A percentile compares a stretch with the other conserved stretches of the same genome.
Evolutionary conservation across 2,113 vertebrate species (phyloP).

Genomic region (Pungitius pungitius): DNA sequence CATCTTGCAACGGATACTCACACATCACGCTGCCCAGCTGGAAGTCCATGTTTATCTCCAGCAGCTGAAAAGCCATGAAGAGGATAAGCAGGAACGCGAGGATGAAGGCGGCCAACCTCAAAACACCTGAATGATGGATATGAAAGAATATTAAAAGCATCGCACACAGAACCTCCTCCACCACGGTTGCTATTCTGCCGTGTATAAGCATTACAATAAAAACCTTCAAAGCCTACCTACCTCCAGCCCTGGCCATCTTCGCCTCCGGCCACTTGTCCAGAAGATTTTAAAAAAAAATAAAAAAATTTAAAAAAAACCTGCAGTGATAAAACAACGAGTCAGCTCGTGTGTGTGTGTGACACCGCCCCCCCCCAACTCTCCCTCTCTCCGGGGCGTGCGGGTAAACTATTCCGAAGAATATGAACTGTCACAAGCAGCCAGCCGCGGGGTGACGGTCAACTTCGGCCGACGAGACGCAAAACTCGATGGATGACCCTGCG

Average conservation of each 20-base stretch:
- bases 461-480: no score
- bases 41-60: conserved; percentile 90
- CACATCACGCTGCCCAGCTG: conserved; percentile 85
- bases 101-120: conserved; percentile 85
- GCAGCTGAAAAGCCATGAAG: conserved; percentile 91
- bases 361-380: no score
- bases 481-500: no score
- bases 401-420: no score
- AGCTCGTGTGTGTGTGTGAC: no score
- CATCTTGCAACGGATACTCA: conserved; percentile 75
- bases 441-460: no score
- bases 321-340: not conserved
- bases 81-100: conserved; percentile 85
- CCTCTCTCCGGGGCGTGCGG: no score
- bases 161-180: no score
- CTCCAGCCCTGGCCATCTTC: conserved; percentile 66
- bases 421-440: no score
- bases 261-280: not conserved
- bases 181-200: not conserved
- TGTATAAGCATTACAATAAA: not conserved
- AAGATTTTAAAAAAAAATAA: no score
- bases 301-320: not conserved
- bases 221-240: conserved; percentile 33
- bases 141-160: not conserved
- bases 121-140: conserved; percentile 76